Conservation (phyloP, 1,140 invertebrate species). For the Nasonia giraulti region DNA sequence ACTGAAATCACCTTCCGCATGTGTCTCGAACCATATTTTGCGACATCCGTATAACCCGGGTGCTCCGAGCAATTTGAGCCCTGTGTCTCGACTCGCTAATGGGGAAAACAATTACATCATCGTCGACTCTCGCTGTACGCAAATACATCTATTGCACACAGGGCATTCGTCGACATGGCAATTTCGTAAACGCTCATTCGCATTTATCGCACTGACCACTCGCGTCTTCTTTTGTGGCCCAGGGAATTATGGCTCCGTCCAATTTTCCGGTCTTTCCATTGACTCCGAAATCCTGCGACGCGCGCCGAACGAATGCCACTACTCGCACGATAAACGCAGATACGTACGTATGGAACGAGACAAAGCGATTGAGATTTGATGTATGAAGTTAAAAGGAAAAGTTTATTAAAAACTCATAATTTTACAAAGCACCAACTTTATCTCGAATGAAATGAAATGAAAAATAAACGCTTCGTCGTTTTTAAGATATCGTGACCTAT, state of each 20-base stretch:
- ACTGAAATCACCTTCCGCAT: no score
- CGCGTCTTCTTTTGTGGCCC: constrained; percentile 6
- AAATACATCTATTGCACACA: neutral
- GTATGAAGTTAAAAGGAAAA: no score
- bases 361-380: neutral
- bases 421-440: no score
- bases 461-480: no score
- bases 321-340: no score
- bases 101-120: constrained; percentile 20
- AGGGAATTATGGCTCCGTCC: constrained; percentile 33
- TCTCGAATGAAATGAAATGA: no score
- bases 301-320: neutral
- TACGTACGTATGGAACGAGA: neutral
- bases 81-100: neutral
- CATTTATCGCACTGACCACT: neutral
- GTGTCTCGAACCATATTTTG: no score
- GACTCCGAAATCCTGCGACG: neutral
- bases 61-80: neutral
- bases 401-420: no score
- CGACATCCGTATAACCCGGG: no score
- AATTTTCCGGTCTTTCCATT: constrained; percentile 32
- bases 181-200: constrained; percentile 2
- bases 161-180: neutral
- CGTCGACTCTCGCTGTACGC: neutral
- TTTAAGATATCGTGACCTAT: no score